Evolutionary conservation across 2,797 vertebrate genomes (phyloP), one percentile per base, ranked within the genome.

Genomic region (Linurgus olivaceus): DNA sequence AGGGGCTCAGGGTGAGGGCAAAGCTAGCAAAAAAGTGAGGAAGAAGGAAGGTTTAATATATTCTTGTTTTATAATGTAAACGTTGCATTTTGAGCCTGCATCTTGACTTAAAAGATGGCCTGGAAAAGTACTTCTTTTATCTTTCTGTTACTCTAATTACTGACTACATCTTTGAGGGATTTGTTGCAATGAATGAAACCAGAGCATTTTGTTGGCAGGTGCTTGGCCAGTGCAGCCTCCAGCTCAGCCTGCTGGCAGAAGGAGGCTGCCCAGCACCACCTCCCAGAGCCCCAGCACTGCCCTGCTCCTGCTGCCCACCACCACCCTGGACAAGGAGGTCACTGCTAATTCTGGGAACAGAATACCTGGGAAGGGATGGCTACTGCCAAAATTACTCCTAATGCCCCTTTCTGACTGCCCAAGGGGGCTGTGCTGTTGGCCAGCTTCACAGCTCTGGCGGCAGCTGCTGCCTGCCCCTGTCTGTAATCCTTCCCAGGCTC

Each of bases 31-130:
- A 62, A 62, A 83, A 68, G 4, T 13, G 5, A 8, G 17, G 42
- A 37, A 51, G 24, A 29, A 16, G 9, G n/a, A 63, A 50, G 11
- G 29, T 78, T 74, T 66, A 93, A 55, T 62, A 92, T 37, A 86
- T 81, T 70, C 7, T 88, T 77, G 31, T 55, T 86, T 68, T n/a
- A 62, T 45, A 80, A 83, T 28, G 44, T 73, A 78, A 91, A 74
- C 4, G 14, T 37, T 77, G 37, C 52, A 77, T 63, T 94, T 90
- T 68, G 17, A 85, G 29, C 25, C 42, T 10, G 40, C 35, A 48
- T 50, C 62, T 71, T 84, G 72, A 84, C 55, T 83, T 83, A 77
- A 87, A 74, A 77, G 55, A 76, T 50, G 54, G 74, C 44, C 80
- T 67, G 42, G 68, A 85, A 93, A 2, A 23, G 31, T 45, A 42